Conservation (phyloP, 2,113 vertebrate genomes). For the Rhagologus leucostigma region DNA sequence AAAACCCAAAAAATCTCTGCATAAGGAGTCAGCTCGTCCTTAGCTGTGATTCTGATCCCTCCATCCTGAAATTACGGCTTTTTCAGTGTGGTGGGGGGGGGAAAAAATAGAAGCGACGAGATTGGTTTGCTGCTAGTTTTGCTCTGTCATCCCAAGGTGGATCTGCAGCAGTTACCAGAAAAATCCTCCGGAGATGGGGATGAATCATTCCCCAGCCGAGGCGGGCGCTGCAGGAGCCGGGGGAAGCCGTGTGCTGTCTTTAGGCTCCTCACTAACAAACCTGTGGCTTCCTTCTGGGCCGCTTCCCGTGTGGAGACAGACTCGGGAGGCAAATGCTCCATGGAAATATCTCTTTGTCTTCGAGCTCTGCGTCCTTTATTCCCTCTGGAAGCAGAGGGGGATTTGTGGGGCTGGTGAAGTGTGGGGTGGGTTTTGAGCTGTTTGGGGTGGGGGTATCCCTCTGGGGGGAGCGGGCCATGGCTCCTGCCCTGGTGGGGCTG, state of each 20-base stretch:
- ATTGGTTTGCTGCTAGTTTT: not conserved
- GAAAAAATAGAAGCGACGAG: not conserved
- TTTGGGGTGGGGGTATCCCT: not conserved
- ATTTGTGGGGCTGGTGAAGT: not conserved
- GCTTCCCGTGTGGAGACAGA: accelerated
- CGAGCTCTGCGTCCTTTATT: not conserved
- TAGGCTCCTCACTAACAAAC: not conserved
- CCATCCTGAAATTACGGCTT: not conserved
- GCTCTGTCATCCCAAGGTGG: slow-evolving; percentile 47
- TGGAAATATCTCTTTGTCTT: not conserved
- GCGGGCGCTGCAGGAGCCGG: not conserved
- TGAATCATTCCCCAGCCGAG: slow-evolving; percentile 19
- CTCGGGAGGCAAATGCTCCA: not conserved
- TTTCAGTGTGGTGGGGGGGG: accelerated
- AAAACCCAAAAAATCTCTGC: not conserved
- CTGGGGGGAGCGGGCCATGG: not conserved
- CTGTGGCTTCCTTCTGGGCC: not conserved
- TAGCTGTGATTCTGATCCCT: not conserved
- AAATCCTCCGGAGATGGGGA: not conserved
- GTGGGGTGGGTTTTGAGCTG: not conserved
- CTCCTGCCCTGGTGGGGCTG: not conserved
- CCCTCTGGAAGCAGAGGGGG: no score
- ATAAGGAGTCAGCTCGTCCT: not conserved
- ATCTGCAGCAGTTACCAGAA: slow-evolving; percentile 39
- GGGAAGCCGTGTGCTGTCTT: not conserved